Percentiles rank a stretch among this genome's conserved stretches.
Conservation (phyloP, 2,888 invertebrate species). For the Eilema griseolum region DNA sequence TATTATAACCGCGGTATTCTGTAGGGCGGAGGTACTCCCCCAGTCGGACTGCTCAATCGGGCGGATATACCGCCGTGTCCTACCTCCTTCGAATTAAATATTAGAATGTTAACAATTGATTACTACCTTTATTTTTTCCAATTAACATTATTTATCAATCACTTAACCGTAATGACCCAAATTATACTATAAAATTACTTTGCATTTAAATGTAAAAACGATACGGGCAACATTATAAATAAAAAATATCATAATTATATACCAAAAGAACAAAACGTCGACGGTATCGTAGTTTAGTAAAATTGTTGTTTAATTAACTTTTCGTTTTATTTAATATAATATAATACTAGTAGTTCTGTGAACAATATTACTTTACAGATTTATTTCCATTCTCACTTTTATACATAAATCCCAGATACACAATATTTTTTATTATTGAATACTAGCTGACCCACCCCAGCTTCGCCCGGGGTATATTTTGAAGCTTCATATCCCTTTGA, state of each 20-base stretch:
- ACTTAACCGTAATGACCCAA: neutral
- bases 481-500: too few species aligned
- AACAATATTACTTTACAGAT: slow-evolving; percentile 43
- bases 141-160: neutral
- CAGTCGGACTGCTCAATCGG: too few species aligned
- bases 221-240: too few species aligned
- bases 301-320: neutral
- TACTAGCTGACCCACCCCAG: too few species aligned
- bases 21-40: too few species aligned
- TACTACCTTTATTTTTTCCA: neutral
- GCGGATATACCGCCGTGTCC: too few species aligned
- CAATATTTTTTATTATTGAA: slow-evolving; percentile 29
- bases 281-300: neutral
- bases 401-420: slow-evolving; percentile 27
- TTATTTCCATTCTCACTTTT: slow-evolving; percentile 27
- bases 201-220: neutral
- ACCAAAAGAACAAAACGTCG: neutral
- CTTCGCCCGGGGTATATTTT: too few species aligned
- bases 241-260: neutral
- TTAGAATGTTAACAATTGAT: neutral
- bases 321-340: too few species aligned
- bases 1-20: too few species aligned
- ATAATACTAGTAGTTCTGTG: too few species aligned
- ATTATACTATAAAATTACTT: neutral
- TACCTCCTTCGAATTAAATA: too few species aligned